Base-by-base conservation (phyloP, 2,113 vertebrate species). In the Marcusenius ussheri region DNA sequence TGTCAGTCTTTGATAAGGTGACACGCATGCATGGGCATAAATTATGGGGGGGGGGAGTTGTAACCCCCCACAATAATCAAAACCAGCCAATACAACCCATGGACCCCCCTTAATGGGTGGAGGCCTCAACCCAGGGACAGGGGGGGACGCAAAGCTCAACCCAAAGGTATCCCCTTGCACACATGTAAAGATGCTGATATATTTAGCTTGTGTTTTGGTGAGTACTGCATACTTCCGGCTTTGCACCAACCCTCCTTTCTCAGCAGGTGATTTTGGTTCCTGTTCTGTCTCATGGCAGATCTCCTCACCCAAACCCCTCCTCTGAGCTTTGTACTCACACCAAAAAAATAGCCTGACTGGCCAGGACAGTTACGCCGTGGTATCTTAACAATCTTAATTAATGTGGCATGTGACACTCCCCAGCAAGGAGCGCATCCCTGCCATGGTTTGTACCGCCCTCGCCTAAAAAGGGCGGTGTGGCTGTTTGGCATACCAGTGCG, bases 341-440 rank as follows among this genome's bases (percentile, higher is more conserved):
- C 11, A 77, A 77, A 39, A 74, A 77, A 77, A 74, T 17, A 35
- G 5, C 24, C 8, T 66, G 62, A 70, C 74, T 2, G 74, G 35
- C 42, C 35, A 80, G 74, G 31, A 80, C 74, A 39, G 74, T 80
- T 80, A 80, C 35, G 3, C 13, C 19, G 35, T 7, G 85, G 15
- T 70, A 87, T 86, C 89, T 70, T 35, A 90, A 90, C 17, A 15
- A 80, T 80, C 15, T 80, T 90, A 86, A 90, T 86, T 87, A 90
- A 90, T 39, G 70, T 53, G 49, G 49, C 27, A 47, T 53, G 46
- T 8, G 45, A 46, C 77, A 17, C 47, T 47, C 19, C 42, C 62
- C 74, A 31, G 2, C 15, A 51, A 42, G n/a, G 3, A 9, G 49
- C 15, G 19, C 39, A 39, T 15, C 27, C 17, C n/a, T 9, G 42